Evolutionary conservation across 2,888 invertebrate genomes (phyloP), one percentile per base, ranked within the genome.

Genomic region (Pheosia gnoma): DNA sequence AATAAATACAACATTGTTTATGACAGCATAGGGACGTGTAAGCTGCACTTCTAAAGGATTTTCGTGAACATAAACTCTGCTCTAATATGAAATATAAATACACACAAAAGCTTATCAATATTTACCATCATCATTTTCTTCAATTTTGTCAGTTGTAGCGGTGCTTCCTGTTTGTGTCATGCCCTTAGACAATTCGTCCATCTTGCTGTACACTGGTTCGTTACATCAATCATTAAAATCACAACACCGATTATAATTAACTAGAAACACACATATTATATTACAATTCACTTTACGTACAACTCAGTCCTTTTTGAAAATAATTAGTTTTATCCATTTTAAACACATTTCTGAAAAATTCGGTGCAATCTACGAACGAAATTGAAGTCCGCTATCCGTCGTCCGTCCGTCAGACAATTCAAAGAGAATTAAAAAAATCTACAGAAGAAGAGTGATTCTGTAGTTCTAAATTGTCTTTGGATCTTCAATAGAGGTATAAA

Each of bases 141-240:
- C 85, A 89, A 86, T 88, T 89, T 91, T 90, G 89, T 93, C 92
- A 88, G 91, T 91, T 90, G 87, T 81, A 86, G 87, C 86, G 85
- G 88, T 85, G 91, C 90, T 93, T 93, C 93, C 93, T 92, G 93
- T 91, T 93, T 90, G 91, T 93, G 93, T 91, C 92, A 93, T 93
- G 89, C 92, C 92, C 92, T 88, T 92, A 92, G 89, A 93, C 93
- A 92, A 90, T 93, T 93, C 93, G 93, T 93, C 93, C 93, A 93
- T 93, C 92, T 93, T 93, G 93, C 91, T 85, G 87, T 87, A 89
- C 91, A 91, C 89, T 87, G 85, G 87, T 89, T 90, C 88, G 91
- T 91, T 92, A 91, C 88, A 93, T 92, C 90, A 92, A 91, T 89
- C 91, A 90, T 89, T 83, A 86, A 89, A 87, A 83, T 84, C 85